These are phyloP conservation scores for Macrosteles quadrilineatus DNA, from an alignment of 1,140 invertebrate species.

Conservation along the genomic window DNA sequence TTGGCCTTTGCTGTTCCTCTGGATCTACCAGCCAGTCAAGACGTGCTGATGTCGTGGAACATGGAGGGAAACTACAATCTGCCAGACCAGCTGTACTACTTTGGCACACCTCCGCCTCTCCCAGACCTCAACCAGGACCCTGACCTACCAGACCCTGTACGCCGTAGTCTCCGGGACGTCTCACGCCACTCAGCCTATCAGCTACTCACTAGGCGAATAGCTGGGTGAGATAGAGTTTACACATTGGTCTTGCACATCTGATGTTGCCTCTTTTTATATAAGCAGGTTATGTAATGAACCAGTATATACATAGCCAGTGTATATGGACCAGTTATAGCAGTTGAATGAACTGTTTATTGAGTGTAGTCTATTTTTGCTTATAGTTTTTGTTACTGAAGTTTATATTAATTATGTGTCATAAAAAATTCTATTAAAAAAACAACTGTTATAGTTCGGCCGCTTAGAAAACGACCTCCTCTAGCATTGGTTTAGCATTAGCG, in stretches of 20 bases:
- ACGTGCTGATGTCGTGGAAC: slow-evolving; percentile 71
- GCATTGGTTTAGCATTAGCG: too few relatives aligned
- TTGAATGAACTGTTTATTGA: too few relatives aligned
- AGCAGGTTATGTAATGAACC: too few relatives aligned
- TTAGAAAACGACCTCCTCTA: too few relatives aligned
- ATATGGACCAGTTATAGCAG: too few relatives aligned
- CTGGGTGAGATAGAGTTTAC: not conserved
- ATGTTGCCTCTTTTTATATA: not conserved
- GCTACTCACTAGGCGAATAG: not conserved
- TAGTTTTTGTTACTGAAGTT: too few relatives aligned
- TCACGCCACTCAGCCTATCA: slow-evolving; percentile 6
- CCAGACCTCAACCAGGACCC: slow-evolving; percentile 19
- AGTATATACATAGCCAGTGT: too few relatives aligned
- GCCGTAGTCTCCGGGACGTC: slow-evolving; percentile 10
- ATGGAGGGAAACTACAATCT: slow-evolving; percentile 71
- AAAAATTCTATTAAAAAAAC: too few relatives aligned
- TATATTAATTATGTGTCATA: too few relatives aligned
- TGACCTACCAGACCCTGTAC: not conserved
- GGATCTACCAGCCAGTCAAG: slow-evolving; percentile 62
- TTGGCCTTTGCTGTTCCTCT: slow-evolving; percentile 70
- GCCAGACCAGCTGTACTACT: slow-evolving; percentile 44
- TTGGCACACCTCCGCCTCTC: slow-evolving; percentile 29
- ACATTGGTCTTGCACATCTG: not conserved
- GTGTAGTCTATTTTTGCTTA: too few relatives aligned
- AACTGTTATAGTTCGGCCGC: too few relatives aligned